These are phyloP conservation scores for Aphelinus certus DNA, from an alignment of 1,140 invertebrate genomes.

Conservation along the genomic window DNA sequence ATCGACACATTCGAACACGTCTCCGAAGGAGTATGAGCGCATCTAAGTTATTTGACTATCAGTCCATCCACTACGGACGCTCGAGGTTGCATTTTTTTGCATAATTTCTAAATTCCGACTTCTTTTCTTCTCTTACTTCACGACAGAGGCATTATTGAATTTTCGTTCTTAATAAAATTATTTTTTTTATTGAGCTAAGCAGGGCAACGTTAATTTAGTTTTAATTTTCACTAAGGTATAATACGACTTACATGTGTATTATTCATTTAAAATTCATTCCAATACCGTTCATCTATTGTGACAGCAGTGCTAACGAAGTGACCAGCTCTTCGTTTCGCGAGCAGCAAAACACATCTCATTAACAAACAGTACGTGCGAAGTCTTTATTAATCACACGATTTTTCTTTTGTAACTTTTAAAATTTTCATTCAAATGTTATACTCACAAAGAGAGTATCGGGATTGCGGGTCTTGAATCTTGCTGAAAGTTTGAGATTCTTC, in stretches of 20 bases:
- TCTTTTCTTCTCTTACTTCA: too few relatives aligned
- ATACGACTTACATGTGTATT: not conserved
- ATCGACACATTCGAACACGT: not conserved
- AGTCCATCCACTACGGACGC: not conserved
- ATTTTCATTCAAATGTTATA: too few relatives aligned
- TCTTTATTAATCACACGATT: not conserved
- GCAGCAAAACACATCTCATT: not conserved
- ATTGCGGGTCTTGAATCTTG: too few relatives aligned
- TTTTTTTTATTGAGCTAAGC: slow-evolving; percentile 11
- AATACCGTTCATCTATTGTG: not conserved
- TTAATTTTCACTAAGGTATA: slow-evolving; percentile 2
- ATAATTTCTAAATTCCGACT: too few relatives aligned
- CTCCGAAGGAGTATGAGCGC: slow-evolving; percentile 4
- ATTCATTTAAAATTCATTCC: slow-evolving; percentile 3
- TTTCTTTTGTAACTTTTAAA: too few relatives aligned
- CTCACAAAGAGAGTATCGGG: too few relatives aligned
- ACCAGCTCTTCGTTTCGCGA: slow-evolving; percentile 36
- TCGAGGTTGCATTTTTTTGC: too few relatives aligned
- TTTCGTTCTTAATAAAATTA: not conserved
- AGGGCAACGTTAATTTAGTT: not conserved
- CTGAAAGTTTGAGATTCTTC: too few relatives aligned
- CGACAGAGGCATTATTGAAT: too few relatives aligned
- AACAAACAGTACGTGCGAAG: not conserved
- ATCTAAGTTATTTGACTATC: slow-evolving; percentile 29
- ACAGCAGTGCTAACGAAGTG: slow-evolving; percentile 19